phyloP scores from a whole-genome alignment of 2,797 vertebrate genomes.

The Tarsius wallacei region DNA sequence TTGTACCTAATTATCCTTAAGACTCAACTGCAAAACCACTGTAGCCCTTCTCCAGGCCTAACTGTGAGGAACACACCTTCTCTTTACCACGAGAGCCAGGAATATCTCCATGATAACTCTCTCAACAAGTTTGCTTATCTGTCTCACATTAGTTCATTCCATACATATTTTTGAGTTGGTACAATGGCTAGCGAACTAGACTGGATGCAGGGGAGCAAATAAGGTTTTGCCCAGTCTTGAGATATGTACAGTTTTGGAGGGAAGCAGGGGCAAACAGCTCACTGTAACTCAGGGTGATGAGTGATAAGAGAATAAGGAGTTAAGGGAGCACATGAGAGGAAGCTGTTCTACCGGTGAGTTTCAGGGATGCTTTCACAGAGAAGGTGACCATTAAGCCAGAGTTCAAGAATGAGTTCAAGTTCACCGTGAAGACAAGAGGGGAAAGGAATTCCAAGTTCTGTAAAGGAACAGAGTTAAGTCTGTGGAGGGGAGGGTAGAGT shows the following conservation, averaged over 20 bases:
- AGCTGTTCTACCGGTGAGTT: not conserved
- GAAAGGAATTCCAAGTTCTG: not conserved
- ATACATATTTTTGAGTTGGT: not conserved
- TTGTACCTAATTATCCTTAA: not conserved
- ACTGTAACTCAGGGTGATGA: not conserved
- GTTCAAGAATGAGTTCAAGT: not conserved
- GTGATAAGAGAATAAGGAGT: not conserved
- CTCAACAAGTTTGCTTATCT: not conserved
- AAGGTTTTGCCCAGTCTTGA: constrained; percentile 4
- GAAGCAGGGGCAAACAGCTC: not conserved
- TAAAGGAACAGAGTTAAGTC: not conserved
- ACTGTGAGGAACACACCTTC: not conserved
- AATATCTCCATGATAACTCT: not conserved
- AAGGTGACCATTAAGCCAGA: not conserved
- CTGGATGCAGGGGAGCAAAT: not conserved
- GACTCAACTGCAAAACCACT: not conserved
- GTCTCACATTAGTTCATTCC: not conserved
- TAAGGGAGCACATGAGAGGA: not conserved
- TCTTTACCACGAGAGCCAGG: not conserved
- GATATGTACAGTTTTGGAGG: not conserved
- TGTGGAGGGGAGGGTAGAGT: not conserved
- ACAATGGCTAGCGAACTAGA: not conserved
- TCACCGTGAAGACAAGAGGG: not conserved
- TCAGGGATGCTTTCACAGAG: not conserved
- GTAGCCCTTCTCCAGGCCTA: not conserved